Evolutionary conservation across 2,797 vertebrate genomes (phyloP).

Genomic region (Falco concolor): DNA sequence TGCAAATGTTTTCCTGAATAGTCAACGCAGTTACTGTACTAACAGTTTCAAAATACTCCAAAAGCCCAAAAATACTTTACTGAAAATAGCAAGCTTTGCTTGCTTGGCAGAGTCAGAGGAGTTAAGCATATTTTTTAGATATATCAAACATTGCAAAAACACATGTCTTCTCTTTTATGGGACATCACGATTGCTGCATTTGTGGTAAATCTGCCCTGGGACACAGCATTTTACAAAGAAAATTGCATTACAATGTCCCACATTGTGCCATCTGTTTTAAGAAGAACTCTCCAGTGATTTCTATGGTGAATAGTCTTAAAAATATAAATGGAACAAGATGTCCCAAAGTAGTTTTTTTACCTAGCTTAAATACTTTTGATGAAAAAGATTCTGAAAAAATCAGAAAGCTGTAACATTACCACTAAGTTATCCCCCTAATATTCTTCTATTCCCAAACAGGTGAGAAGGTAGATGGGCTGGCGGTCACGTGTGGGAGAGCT

Average conservation of each 20-base stretch:
- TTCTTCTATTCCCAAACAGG: not conserved
- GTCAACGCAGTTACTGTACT: not conserved
- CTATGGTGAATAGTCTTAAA: not conserved
- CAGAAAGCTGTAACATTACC: not conserved
- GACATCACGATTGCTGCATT: slow-evolving; percentile 41
- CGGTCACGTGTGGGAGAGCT: fast-evolving
- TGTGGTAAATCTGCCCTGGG: slow-evolving; percentile 35
- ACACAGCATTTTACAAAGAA: slow-evolving; percentile 50
- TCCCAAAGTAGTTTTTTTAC: slow-evolving; percentile 6
- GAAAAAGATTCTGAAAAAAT: not conserved
- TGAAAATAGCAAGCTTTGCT: slow-evolving; percentile 28
- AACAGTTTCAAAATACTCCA: not conserved
- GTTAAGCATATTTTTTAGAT: slow-evolving; percentile 19
- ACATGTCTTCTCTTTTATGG: not conserved
- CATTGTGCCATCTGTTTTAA: slow-evolving; percentile 41
- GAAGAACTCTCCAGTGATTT: slow-evolving; percentile 17
- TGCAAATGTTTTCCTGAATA: not conserved
- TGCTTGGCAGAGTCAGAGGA: not conserved
- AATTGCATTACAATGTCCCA: slow-evolving; percentile 44
- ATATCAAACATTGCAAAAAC: slow-evolving; percentile 33
- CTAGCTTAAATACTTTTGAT: not conserved
- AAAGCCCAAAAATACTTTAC: not conserved
- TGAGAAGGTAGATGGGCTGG: not conserved
- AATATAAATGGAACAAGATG: slow-evolving; percentile 36
- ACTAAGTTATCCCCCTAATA: not conserved